A percentile compares a stretch with the other conserved stretches of the same genome.
These are phyloP conservation scores for Cosmia trapezina DNA, from an alignment of 2,888 invertebrate genomes.

Conservation along the genomic window DNA sequence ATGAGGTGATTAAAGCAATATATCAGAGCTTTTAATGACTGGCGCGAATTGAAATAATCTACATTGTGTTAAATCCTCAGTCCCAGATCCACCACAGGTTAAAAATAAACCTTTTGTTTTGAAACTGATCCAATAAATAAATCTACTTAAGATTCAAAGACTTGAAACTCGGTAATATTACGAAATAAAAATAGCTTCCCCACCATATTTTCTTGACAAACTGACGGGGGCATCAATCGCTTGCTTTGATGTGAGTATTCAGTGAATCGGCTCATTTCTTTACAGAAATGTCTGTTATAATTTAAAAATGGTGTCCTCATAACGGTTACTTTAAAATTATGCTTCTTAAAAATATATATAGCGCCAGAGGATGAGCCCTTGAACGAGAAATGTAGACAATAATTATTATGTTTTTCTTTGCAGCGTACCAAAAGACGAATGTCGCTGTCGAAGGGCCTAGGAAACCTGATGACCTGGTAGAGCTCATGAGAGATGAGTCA, in stretches of 20 bases:
- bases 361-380: slow-evolving; percentile 6
- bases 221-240: slow-evolving; percentile 73
- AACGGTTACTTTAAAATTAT: slow-evolving; percentile 13
- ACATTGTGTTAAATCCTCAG: slow-evolving; percentile 9
- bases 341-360: neutral
- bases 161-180: slow-evolving; percentile 31
- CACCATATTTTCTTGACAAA: slow-evolving; percentile 70
- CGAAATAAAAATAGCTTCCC: slow-evolving; percentile 50
- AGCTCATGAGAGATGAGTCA: neutral
- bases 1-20: slow-evolving; percentile 37
- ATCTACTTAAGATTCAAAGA: slow-evolving; percentile 31
- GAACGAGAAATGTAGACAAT: neutral
- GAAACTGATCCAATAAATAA: slow-evolving; percentile 43
- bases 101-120: slow-evolving; percentile 60
- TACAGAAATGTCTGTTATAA: slow-evolving; percentile 45
- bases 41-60: slow-evolving; percentile 22
- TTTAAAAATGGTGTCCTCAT: slow-evolving; percentile 56
- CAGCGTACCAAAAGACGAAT: neutral
- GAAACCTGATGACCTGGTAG: neutral
- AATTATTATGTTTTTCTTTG: neutral
- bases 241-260: slow-evolving; percentile 78
- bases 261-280: slow-evolving; percentile 65
- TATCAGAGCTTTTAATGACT: slow-evolving; percentile 11
- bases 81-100: slow-evolving; percentile 16
- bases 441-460: neutral